Conservation (phyloP, 2,888 invertebrate genomes). For the Morinoia aosen region DNA sequence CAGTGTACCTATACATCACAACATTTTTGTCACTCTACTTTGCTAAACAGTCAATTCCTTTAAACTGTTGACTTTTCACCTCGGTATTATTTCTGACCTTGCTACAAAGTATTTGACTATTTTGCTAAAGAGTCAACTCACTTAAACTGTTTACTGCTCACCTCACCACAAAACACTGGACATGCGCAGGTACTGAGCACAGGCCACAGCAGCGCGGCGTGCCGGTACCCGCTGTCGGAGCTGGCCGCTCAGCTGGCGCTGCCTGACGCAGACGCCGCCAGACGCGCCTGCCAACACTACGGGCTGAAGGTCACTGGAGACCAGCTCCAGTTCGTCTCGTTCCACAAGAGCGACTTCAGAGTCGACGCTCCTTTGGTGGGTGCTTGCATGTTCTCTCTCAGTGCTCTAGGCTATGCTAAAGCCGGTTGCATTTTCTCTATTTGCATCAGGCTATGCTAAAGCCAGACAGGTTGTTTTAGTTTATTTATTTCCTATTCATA, state of each 20-base stretch:
- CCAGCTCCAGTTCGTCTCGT: slow-evolving; percentile 49
- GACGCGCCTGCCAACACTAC: slow-evolving; percentile 74
- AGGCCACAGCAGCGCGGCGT: slow-evolving; percentile 77
- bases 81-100: no score
- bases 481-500: no score
- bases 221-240: slow-evolving; percentile 74
- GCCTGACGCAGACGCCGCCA: slow-evolving; percentile 72
- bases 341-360: slow-evolving; percentile 57
- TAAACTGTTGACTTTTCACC: no score
- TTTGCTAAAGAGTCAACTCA: no score
- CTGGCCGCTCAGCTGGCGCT: slow-evolving; percentile 75
- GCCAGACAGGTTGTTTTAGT: no score
- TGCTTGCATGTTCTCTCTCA: neutral
- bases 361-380: slow-evolving; percentile 55
- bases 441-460: neutral
- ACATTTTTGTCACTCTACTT: no score
- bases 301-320: slow-evolving; percentile 69
- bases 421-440: neutral
- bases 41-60: no score
- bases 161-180: no score
- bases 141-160: no score
- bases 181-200: slow-evolving; percentile 74
- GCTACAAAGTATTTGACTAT: no score
- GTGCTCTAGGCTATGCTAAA: neutral
- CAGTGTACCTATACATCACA: no score